Evolutionary conservation across 1,140 invertebrate species (phyloP), one percentile per base, ranked within the genome.

Genomic region (Drosophila sturtevanti): DNA sequence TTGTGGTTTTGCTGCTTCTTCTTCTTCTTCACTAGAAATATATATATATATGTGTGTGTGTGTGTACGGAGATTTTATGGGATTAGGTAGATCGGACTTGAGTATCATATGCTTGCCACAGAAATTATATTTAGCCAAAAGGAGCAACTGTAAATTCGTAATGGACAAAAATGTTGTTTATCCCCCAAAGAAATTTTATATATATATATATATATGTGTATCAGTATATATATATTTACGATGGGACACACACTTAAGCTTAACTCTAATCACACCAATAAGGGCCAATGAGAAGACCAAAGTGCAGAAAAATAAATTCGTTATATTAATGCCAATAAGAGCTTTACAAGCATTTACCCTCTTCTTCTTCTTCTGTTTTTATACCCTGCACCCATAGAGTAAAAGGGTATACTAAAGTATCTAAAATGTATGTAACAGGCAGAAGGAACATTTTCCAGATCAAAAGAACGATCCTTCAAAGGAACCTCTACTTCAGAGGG

Each of bases 101-200:
- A 7, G 41, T 48, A 21, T 48, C 41, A 48, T 48, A 48, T 21
- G 41, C 9, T 48, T 21, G 16, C 10, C 11, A 21, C 9, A 21
- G 41, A 21, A 48, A 21, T 48, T 48, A 48, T 48, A 11, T 48
- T 48, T 48, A 48, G 41, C 9, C 21, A 48, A 48, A 21, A 18
- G 41, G 16, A 48, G 41, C 41, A 48, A 48, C 16, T 48, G 41
- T 48, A 48, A 48, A 48, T 48, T 48, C 41, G 41, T 48, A 48
- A 48, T 48, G 41, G 41, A 9, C 41, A 48, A 48, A 48, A 48
- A 18, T 48, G 41, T 48, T 48, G 41, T 48, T 48, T 48, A 21
- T 48, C 27, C 27, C 4, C 24, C 4, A 4, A 24, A 24, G 2
- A 24, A 24, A 24, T 24, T 24, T 4, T 24, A 14, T 14, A 41